These are phyloP conservation scores for Dasysyrphus albostriatus DNA, from an alignment of 2,888 invertebrate genomes.

Conservation along the genomic window DNA sequence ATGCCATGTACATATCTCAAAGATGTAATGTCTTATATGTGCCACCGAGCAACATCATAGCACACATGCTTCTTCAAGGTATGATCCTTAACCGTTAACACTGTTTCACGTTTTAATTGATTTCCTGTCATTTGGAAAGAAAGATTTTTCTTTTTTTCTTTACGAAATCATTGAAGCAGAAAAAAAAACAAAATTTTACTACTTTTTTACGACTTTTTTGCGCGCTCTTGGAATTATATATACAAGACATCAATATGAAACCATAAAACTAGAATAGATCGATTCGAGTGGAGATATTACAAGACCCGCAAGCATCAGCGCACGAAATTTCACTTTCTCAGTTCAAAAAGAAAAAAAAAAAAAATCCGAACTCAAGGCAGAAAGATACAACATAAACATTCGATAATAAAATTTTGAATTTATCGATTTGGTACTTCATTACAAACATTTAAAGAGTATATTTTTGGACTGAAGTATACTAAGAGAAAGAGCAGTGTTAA, in stretches of 20 bases:
- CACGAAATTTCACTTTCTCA: constrained; percentile 57
- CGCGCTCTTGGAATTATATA: constrained; percentile 61
- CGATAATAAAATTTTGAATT: constrained; percentile 63
- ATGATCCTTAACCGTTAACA: constrained; percentile 50
- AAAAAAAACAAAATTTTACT: constrained; percentile 59
- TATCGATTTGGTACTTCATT: constrained; percentile 73
- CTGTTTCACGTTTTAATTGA: constrained; percentile 67
- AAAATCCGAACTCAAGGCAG: background rate
- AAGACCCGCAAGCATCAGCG: background rate
- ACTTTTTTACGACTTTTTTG: constrained; percentile 70
- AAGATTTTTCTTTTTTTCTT: constrained; percentile 32
- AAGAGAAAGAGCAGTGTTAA: background rate
- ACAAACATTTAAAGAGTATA: constrained; percentile 58
- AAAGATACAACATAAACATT: constrained; percentile 56
- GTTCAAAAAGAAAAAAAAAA: constrained; percentile 1
- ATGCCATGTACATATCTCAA: constrained; percentile 42
- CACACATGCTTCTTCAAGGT: constrained; percentile 15
- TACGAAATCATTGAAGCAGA: constrained; percentile 38
- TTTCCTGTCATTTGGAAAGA: constrained; percentile 68
- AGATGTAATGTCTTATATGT: background rate
- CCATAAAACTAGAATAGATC: constrained; percentile 70
- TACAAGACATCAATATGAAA: constrained; percentile 62
- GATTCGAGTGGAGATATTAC: constrained; percentile 20
- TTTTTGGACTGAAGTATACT: constrained; percentile 53
- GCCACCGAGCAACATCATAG: no score